Base-by-base conservation (phyloP, 2,888 invertebrate species). In the Adelphocoris suturalis region DNA sequence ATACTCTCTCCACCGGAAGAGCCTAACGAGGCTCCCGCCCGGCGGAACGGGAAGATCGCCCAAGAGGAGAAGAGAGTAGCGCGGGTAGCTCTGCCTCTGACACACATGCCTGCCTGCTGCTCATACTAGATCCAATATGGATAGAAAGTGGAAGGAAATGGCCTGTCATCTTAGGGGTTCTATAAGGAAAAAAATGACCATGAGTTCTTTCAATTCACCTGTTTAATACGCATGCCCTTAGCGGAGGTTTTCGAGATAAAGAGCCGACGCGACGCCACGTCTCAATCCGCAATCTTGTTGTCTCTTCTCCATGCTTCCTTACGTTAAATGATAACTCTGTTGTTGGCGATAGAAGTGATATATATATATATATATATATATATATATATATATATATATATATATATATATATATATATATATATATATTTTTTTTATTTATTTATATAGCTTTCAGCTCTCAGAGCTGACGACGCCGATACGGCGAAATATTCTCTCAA, bases 1-100 rank as follows among this genome's bases (percentile, higher is more conserved):
- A 78, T 78, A 88, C 87, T 88, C 87, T 88, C 87, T 88, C 87
- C 78, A 78, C 87, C 87, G 87, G 87, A 88, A 88, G 87, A 16
- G n/a, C 48, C 78, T 88, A 88, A 88, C 87, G 87, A 88, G 87
- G 57, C 28, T 37, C 37, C n/a, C 57, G 85, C 46, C 78, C 78
- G 46, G 78, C 78, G 78, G 78, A 80, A 80, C 78, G 78, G 78
- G 78, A 80, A 47, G 85, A 85, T 61, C 57, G 61, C 37, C 61
- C 85, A 19, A 61, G 61, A 61, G n/a, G 37, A 85, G 78, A 85
- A 61, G 61, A 37, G 37, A 37, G 37, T 37, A 37, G 37, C 37
- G 37, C 37, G 37, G 37, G 37, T 27, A 4, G 68, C 68, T 68
- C 68, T 68, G 68, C 68, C 68, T 61, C 61, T 85, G 85, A 85